Base-by-base conservation (phyloP, 2,888 invertebrate genomes). In the Drosophila cyrtoloma region DNA sequence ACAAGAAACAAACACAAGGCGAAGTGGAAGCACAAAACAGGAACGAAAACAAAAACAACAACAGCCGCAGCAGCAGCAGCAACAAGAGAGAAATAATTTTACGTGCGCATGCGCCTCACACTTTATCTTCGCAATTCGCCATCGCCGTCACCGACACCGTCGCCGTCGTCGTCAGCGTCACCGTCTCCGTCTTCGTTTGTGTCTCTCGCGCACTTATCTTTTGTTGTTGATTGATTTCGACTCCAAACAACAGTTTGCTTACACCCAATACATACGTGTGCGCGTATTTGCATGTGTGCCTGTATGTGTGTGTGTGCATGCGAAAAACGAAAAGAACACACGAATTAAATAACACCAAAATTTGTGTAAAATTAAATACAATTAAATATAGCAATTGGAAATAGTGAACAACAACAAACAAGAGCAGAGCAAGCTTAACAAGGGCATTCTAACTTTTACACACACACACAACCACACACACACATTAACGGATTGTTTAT, bases 111-210 rank as follows among this genome's bases (percentile, higher is more conserved):
- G 78, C 78, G 81, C 58, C 62, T 79, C 67, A 62, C 61, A 68
- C 78, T 78, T 81, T 77, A 68, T 78, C 81, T 81, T 78, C 55
- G 67, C 81, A 68, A 81, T 81, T 81, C 78, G 63, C 73, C 60
- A 47, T 53, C 44, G 28, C 30, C 14, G 42, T 30, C 62, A 33
- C 19, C 35, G 14, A 53, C 37, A 52, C 28, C 9, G 33, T 30
- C 62, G 32, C 16, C 35, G 14, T 58, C 44, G 57, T 22, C 59
- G 44, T 55, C 39, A 16, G 3, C 62, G 50, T 57, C 35, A 51
- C 47, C 55, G 35, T 71, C 56, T 22, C 44, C 64, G 55, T 63
- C 66, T 51, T 26, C 51, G 33, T 56, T 61, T 68, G 33, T 64
- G 59, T 57, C 62, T 63, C 67, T 42, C 64, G 64, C 51, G 53